Percentiles rank a stretch among this genome's conserved stretches.
phyloP scores from a whole-genome alignment of 2,113 vertebrate species.

The Spea bombifrons region DNA sequence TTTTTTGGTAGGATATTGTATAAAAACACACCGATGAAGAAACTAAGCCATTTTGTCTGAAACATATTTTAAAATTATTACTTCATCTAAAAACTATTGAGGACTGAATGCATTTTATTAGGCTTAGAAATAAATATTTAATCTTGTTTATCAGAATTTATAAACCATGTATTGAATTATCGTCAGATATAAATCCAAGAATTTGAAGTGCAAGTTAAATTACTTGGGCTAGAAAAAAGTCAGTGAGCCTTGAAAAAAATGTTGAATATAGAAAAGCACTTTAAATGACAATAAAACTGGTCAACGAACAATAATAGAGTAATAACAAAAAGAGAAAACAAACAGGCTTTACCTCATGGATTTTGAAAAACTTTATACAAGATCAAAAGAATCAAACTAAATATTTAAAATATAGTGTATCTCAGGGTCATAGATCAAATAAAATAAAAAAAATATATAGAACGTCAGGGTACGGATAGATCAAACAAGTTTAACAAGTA shows the following conservation, averaged over 20 bases:
- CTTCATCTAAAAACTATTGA: slow-evolving; percentile 33
- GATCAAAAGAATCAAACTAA: slow-evolving; percentile 16
- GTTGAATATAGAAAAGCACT: slow-evolving; percentile 41
- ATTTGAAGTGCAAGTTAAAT: slow-evolving; percentile 41
- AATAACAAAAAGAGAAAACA: slow-evolving; percentile 44
- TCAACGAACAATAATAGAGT: slow-evolving; percentile 47
- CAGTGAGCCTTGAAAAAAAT: slow-evolving; percentile 43
- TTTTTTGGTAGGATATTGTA: no score
- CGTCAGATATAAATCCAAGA: slow-evolving; percentile 43
- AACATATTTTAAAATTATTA: slow-evolving; percentile 13
- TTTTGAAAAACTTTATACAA: slow-evolving; percentile 29
- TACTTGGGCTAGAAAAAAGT: slow-evolving; percentile 45
- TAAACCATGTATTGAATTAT: slow-evolving; percentile 45
- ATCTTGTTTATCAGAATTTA: slow-evolving; percentile 39
- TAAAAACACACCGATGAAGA: no score
- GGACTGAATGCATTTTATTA: slow-evolving; percentile 32
- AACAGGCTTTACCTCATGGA: slow-evolving; percentile 16
- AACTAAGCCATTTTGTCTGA: no score
- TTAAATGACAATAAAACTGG: slow-evolving; percentile 46
- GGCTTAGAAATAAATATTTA: slow-evolving; percentile 39
- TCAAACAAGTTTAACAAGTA: no score
- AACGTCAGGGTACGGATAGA: no score
- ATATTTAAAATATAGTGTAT: neutral
- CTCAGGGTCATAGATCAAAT: no score
- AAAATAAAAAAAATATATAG: no score